phyloP scores from a whole-genome alignment of 2,797 vertebrate genomes.

The Paramormyrops hopkinsi region DNA sequence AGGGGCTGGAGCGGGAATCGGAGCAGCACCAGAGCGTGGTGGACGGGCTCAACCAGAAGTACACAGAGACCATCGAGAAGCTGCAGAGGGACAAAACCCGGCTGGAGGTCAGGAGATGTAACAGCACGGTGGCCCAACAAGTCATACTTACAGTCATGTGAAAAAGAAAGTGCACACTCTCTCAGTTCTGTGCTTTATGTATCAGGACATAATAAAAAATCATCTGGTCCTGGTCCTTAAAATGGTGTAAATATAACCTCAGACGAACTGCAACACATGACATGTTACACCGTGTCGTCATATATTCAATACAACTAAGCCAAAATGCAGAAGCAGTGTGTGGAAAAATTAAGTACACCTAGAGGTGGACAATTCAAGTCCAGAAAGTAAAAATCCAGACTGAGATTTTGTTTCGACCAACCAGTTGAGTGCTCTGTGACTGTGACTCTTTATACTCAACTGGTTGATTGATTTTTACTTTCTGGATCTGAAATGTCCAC shows the following conservation, averaged over 20 bases:
- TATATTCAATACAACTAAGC: no score
- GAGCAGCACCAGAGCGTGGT: slow-evolving; percentile 80
- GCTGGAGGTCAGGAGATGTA: slow-evolving; percentile 67
- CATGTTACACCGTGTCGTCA: not conserved
- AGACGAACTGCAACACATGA: not conserved
- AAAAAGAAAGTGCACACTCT: not conserved
- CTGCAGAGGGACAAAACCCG: slow-evolving; percentile 86
- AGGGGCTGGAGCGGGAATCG: slow-evolving; percentile 72
- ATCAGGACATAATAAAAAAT: not conserved
- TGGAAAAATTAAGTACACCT: not conserved
- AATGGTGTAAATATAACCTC: not conserved
- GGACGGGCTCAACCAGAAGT: slow-evolving; percentile 76
- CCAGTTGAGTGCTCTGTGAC: not conserved
- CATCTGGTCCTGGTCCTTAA: not conserved
- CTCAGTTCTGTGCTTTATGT: not conserved
- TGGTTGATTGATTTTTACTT: not conserved
- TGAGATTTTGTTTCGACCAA: not conserved
- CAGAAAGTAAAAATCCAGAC: not conserved
- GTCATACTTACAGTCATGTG: not conserved
- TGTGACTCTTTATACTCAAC: not conserved
- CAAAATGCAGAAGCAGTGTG: not conserved
- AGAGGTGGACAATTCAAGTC: not conserved
- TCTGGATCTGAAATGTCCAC: not conserved
- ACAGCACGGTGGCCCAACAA: not conserved
- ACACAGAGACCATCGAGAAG: slow-evolving; percentile 82